Conservation (phyloP, 2,888 invertebrate genomes). For the Agrochola lota region DNA sequence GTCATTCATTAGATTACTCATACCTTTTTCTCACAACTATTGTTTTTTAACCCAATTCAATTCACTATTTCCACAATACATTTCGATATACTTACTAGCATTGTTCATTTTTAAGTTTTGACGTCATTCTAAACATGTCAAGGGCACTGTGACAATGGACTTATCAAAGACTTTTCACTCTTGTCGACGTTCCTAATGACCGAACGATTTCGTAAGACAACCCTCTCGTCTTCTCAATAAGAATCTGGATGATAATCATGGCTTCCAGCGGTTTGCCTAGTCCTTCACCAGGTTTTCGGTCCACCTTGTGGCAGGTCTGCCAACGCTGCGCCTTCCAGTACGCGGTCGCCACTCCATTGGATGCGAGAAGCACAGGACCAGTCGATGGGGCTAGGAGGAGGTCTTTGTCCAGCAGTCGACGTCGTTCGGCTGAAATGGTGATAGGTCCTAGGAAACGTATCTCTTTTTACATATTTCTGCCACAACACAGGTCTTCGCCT, state of each 20-base stretch:
- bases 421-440: background rate
- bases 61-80: constrained; percentile 36
- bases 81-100: constrained; percentile 37
- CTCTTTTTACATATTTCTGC: background rate
- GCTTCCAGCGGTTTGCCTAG: background rate
- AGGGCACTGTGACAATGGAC: constrained; percentile 18
- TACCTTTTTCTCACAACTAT: constrained; percentile 43
- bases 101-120: constrained; percentile 39
- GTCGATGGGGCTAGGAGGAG: background rate
- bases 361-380: background rate
- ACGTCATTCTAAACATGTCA: constrained; percentile 53
- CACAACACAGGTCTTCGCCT: background rate
- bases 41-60: constrained; percentile 42
- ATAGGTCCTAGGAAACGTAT: constrained; percentile 6
- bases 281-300: background rate
- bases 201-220: background rate
- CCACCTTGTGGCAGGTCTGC: background rate
- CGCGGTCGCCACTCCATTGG: background rate
- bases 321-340: background rate
- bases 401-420: background rate
- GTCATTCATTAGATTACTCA: constrained; percentile 43
- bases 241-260: background rate
- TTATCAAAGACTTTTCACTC: constrained; percentile 6
- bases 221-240: background rate
- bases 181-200: background rate